phyloP scores from a whole-genome alignment of 2,113 vertebrate species.

The Daubentonia madagascariensis region DNA sequence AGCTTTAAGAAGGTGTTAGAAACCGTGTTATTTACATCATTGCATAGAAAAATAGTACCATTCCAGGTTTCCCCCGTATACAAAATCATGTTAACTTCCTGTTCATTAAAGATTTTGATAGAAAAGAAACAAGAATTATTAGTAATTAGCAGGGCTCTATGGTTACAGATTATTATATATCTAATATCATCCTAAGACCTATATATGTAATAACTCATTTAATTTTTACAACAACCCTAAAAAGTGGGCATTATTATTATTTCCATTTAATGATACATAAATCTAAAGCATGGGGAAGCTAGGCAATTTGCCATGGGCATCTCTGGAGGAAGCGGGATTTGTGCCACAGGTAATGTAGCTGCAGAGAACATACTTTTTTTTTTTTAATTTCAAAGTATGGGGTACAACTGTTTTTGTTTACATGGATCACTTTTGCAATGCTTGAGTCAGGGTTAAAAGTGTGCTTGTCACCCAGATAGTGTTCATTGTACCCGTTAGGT shows the following conservation, averaged over 20 bases:
- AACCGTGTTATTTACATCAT: neutral
- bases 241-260: neutral
- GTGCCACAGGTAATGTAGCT: neutral
- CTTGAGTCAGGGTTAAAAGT: too few relatives aligned
- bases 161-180: neutral
- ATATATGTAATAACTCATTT: neutral
- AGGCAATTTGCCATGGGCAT: neutral
- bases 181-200: neutral
- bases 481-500: too few relatives aligned
- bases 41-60: neutral
- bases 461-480: too few relatives aligned
- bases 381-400: too few relatives aligned
- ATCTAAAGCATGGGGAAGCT: neutral
- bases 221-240: neutral
- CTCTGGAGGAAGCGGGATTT: neutral
- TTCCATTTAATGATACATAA: neutral
- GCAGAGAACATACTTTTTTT: neutral
- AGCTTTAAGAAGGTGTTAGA: neutral
- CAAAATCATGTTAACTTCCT: neutral
- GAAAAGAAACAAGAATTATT: neutral
- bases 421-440: too few relatives aligned
- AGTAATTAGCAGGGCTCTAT: neutral
- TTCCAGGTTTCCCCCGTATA: fast-evolving
- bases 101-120: neutral
- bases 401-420: too few relatives aligned